Evolutionary conservation across 2,113 vertebrate genomes (phyloP).

Genomic region (Ictalurus punctatus): DNA sequence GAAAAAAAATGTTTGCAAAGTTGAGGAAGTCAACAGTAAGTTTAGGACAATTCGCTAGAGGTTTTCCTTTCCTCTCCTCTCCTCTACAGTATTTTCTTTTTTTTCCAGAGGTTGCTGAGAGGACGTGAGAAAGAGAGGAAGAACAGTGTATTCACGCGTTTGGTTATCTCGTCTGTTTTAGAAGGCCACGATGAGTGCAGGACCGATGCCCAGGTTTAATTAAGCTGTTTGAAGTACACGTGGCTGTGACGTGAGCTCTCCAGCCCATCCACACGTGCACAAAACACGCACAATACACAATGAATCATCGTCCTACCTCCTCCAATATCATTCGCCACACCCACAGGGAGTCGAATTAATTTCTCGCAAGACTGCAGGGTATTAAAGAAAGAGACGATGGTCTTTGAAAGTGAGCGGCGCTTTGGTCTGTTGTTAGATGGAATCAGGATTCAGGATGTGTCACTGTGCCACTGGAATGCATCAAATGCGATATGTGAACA

Average conservation of each 20-base stretch:
- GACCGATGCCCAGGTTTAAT: slow-evolving; percentile 41
- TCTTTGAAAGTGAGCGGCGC: slow-evolving; percentile 34
- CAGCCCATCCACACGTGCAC: neutral
- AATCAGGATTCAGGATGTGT: slow-evolving; percentile 24
- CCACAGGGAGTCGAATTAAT: slow-evolving; percentile 48
- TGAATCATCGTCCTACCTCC: neutral
- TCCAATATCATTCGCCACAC: slow-evolving; percentile 23
- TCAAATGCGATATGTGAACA: slow-evolving; percentile 10
- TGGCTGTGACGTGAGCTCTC: neutral
- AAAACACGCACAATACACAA: neutral
- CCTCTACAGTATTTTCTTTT: neutral
- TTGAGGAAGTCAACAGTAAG: slow-evolving; percentile 7
- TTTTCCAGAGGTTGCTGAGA: neutral
- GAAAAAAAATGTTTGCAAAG: slow-evolving; percentile 13
- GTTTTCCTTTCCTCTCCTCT: neutral
- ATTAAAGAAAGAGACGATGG: slow-evolving; percentile 34
- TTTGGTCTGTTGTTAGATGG: slow-evolving; percentile 22
- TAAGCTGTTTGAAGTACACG: slow-evolving; percentile 38
- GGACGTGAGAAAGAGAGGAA: neutral
- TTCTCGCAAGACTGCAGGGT: slow-evolving; percentile 47
- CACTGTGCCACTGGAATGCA: slow-evolving; percentile 14
- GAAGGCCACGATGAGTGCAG: slow-evolving; percentile 1
- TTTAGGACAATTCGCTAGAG: slow-evolving; percentile 23
- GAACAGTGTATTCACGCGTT: neutral
- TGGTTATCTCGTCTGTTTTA: slow-evolving; percentile 33